Base-by-base conservation (phyloP, 2,888 invertebrate genomes). In the Hymenopus coronatus region DNA sequence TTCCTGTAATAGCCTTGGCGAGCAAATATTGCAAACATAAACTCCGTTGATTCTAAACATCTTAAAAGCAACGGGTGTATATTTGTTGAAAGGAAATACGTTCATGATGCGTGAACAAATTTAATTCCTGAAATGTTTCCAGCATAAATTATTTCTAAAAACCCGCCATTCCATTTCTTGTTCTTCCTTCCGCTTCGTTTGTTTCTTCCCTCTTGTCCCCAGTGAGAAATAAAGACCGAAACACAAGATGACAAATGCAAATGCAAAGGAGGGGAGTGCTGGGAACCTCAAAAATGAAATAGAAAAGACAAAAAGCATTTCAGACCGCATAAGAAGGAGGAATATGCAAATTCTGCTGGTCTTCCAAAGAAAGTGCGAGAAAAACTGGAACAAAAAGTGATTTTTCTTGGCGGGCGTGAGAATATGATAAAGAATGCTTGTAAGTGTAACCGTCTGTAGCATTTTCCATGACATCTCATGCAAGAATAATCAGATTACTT, bases 241-340 rank as follows among this genome's bases (percentile, higher is more conserved):
- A 84, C 33, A 84, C 33, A 84, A 84, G 84, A 30, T 27, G 84
- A 84, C 33, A 84, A 84, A 84, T 84, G 84, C 84, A 84, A 84
- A 84, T 84, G 54, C 54, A 25, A 70, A 15, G 54, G 6, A 25
- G 54, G 54, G 54, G 25, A 70, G 9, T 20, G 54, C 20, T 25
- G 25, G 54, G 14, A 70, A 70, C 54, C 54, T 70, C 54, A 70
- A 70, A 70, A 70, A 70, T 70, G 54, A 70, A 70, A 70, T 70
- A 70, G 54, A 70, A 25, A 70, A 70, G 54, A 70, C 54, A 70
- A 70, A 70, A 70, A 40, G 40, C 54, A 70, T 70, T 70, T 70
- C 25, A 70, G 54, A 70, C 54, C 54, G 54, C 54, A 70, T 70
- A 70, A 70, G 54, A 25, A 70, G 54, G 25, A 70, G 20, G 54